Evolutionary conservation across 2,888 invertebrate species (phyloP), one percentile per base, ranked within the genome.

Genomic region (Philaethria dido): DNA sequence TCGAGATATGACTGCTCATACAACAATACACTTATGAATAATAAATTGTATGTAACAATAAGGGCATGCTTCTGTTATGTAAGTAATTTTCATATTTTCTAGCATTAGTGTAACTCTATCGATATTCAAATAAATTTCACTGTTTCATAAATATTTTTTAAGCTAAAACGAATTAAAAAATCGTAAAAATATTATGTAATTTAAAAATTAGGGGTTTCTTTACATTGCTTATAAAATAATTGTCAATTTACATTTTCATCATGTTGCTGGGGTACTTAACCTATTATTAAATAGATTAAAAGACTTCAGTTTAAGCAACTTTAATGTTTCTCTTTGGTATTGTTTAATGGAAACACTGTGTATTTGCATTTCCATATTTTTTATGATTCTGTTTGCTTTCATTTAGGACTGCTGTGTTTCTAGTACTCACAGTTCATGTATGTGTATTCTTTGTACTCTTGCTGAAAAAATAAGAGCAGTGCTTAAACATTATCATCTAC

Each of bases 1-100:
- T 16, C 45, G 16, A 39, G 50, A 39, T 62, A 62, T 52, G 52
- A 25, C 44, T 45, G 44, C 29, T 60, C 45, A 60, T 60, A 60
- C 44, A 33, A 45, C 33, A 47, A 60, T 18, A 29, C 13, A 52
- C 16, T 29, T 16, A 0, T 52, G 18, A 52, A 52, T 33, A 52
- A 29, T 52, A 16, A 13, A 33, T 52, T 18, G 1, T 1, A 16
- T 29, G 4, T 3, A 52, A 29, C 45, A 25, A 45, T 20, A 60
- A 18, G 2, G n/a, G 9, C 5, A 25, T 22, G 25, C 39, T 22
- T 6, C 4, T 25, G 20, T 42, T 54, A 6, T 29, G 44, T 44
- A 44, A 44, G 44, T 1, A 16, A 45, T 16, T 45, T 45, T 45
- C 3, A 36, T 36, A 8, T 39, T 39, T 39, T 39, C 13, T 13